phyloP scores from a whole-genome alignment of 2,888 invertebrate genomes.

The Hecatera dysodea region DNA sequence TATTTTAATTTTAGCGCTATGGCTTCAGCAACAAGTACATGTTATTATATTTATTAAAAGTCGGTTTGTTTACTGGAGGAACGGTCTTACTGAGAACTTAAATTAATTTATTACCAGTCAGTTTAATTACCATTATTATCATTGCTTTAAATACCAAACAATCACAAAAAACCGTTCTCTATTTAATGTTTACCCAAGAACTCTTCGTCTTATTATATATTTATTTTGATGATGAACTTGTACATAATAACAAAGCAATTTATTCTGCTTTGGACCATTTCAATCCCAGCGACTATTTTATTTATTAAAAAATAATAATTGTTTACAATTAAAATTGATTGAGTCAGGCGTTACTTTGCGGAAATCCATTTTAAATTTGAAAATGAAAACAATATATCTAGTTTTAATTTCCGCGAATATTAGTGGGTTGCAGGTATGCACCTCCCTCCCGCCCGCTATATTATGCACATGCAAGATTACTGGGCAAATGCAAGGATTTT shows the following conservation, averaged over 20 bases:
- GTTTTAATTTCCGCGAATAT: no score
- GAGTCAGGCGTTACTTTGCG: no score
- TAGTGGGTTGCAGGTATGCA: no score
- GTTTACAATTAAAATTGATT: not conserved
- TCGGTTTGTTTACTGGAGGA: not conserved
- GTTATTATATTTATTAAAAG: not conserved
- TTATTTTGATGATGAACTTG: constrained; percentile 8
- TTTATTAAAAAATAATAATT: not conserved
- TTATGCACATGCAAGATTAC: no score
- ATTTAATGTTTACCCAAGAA: not conserved
- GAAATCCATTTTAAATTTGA: no score
- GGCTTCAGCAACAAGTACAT: not conserved
- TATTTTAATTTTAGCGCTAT: constrained; percentile 1
- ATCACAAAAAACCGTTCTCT: not conserved
- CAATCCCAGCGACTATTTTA: not conserved
- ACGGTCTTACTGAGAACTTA: not conserved
- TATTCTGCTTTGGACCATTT: not conserved
- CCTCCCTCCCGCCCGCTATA: no score
- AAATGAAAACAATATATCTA: no score
- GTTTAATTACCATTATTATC: constrained; percentile 17
- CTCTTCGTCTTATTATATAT: not conserved
- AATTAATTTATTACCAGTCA: constrained; percentile 19
- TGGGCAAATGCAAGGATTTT: no score
- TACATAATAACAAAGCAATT: not conserved
- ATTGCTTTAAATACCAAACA: constrained; percentile 14